Conservation (phyloP, 2,113 vertebrate species). For the Onychostoma macrolepis region DNA sequence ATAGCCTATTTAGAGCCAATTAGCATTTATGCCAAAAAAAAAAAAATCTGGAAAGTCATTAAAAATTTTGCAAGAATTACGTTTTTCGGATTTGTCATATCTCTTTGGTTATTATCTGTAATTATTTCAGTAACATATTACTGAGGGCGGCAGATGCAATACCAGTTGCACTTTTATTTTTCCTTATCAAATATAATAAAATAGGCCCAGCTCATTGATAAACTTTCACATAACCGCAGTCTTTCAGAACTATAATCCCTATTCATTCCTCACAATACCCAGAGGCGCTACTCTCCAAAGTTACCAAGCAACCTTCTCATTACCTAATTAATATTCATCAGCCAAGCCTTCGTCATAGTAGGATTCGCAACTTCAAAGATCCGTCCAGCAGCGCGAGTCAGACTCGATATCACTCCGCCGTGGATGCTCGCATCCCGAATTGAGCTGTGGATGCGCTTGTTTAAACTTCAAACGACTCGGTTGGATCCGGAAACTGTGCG, state of each 20-base stretch:
- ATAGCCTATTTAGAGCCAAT: neutral
- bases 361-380: neutral
- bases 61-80: neutral
- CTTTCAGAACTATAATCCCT: neutral
- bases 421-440: neutral
- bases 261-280: neutral
- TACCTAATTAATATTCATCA: slow-evolving; percentile 15
- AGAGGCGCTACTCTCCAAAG: neutral
- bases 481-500: neutral
- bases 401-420: slow-evolving; percentile 72
- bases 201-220: neutral
- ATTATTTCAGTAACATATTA: no score
- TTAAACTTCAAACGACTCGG: neutral
- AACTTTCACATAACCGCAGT: neutral
- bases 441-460: neutral
- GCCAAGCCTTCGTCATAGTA: neutral
- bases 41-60: neutral
- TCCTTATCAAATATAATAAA: neutral
- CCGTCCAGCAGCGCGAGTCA: slow-evolving; percentile 16
- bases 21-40: neutral
- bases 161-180: neutral
- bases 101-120: no score
- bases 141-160: no score
- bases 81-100: no score
- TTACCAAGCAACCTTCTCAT: slow-evolving; percentile 12